Evolutionary conservation across 2,797 vertebrate genomes (phyloP).

Genomic region (Ispidina picta): DNA sequence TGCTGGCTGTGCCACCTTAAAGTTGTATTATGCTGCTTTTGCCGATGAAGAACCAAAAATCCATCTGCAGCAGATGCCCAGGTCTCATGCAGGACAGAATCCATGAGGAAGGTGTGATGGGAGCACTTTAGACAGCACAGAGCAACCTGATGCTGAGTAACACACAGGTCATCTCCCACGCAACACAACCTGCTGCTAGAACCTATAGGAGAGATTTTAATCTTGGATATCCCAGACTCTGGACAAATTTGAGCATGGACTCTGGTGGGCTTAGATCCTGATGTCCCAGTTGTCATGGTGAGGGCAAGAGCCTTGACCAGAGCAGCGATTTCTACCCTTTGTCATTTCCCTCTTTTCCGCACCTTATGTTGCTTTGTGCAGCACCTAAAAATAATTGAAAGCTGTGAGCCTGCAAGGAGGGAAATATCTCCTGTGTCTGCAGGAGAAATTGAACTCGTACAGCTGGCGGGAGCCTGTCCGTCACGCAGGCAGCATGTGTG

Average conservation of each 20-base stretch:
- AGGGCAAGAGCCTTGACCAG: background rate
- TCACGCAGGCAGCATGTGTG: conserved; percentile 22
- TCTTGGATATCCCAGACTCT: background rate
- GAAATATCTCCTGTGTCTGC: background rate
- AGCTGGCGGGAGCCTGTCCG: conserved; percentile 30
- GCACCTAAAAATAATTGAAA: conserved; percentile 4
- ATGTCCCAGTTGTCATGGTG: background rate
- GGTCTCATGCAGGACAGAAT: background rate
- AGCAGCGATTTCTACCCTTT: background rate
- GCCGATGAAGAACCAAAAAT: background rate
- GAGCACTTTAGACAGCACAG: background rate
- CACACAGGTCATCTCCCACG: background rate
- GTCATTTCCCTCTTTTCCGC: background rate
- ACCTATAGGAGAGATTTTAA: background rate
- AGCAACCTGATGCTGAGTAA: background rate
- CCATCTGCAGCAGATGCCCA: background rate
- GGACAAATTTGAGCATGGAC: no score
- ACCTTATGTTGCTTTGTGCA: background rate
- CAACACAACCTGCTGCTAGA: background rate
- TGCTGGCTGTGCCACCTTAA: background rate
- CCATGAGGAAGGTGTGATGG: accelerated
- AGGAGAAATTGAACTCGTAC: conserved; percentile 16
- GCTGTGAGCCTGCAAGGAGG: background rate
- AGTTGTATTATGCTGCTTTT: background rate
- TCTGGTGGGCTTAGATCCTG: accelerated